Conservation (phyloP, 2,888 invertebrate genomes). For the Drosophila lacicola region DNA sequence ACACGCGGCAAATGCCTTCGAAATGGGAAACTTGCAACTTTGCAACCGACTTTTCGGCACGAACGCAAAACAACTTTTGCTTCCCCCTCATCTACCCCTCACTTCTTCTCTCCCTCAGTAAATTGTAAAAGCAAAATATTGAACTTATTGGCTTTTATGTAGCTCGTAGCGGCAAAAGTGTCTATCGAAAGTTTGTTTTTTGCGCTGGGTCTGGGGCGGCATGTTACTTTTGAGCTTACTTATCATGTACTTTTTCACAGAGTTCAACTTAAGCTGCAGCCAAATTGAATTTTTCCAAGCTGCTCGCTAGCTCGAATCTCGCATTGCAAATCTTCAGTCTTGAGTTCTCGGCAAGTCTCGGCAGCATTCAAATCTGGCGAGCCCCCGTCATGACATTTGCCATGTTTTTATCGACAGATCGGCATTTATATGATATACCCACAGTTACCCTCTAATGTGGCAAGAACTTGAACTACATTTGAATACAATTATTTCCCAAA, state of each 20-base stretch:
- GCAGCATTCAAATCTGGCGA: constrained; percentile 44
- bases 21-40: constrained; percentile 62
- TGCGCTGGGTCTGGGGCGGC: constrained; percentile 4
- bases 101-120: constrained; percentile 14
- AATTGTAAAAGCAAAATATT: constrained; percentile 77
- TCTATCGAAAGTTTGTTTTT: constrained; percentile 45
- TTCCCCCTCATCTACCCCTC: background rate
- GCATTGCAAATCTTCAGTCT: constrained; percentile 65
- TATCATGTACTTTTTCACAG: constrained; percentile 71
- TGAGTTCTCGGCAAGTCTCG: constrained; percentile 12
- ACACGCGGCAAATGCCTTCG: constrained; percentile 43
- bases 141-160: constrained; percentile 80
- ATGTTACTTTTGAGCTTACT: constrained; percentile 79
- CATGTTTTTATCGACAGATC: background rate
- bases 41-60: constrained; percentile 64
- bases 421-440: constrained; percentile 1
- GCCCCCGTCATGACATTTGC: constrained; percentile 6
- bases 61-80: constrained; percentile 38
- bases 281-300: constrained; percentile 69
- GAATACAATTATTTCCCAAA: too few species aligned
- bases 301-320: constrained; percentile 45
- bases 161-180: constrained; percentile 73
- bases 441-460: constrained; percentile 7
- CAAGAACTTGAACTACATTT: too few species aligned
- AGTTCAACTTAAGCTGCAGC: constrained; percentile 74